These are phyloP conservation scores for Rotaria magnacalcarata DNA, from an alignment of 2,888 invertebrate species.

Conservation along the genomic window DNA sequence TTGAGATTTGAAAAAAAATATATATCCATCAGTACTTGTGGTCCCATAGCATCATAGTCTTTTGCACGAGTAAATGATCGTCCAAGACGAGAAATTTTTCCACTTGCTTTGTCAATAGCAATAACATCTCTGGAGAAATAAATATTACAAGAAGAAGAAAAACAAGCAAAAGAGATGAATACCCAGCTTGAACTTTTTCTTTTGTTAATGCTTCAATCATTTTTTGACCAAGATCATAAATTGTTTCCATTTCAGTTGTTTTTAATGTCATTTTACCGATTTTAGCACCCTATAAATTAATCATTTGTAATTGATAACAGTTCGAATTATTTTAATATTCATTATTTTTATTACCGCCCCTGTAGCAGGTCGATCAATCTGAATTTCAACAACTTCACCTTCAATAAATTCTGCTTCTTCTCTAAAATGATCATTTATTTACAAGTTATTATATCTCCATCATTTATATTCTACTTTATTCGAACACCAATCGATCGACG, in stretches of 20 bases:
- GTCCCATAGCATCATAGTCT: constrained; percentile 93
- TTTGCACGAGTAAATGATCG: constrained; percentile 89
- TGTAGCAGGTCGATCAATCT: constrained; percentile 87
- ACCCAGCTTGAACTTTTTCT: constrained; percentile 73
- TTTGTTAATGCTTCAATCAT: constrained; percentile 93
- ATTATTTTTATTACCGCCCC: constrained; percentile 64
- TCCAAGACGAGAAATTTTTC: constrained; percentile 81
- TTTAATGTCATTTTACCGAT: constrained; percentile 90
- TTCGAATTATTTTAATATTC: too few species aligned
- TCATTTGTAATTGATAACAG: too few species aligned
- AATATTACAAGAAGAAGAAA: neutral
- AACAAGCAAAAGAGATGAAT: constrained; percentile 46
- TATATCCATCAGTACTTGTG: constrained; percentile 59
- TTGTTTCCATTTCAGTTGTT: constrained; percentile 99
- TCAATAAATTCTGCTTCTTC: constrained; percentile 98
- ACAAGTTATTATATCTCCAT: neutral
- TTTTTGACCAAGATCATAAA: constrained; percentile 94
- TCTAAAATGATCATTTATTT: constrained; percentile 60
- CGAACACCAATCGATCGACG: constrained; percentile 88
- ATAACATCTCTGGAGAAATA: constrained; percentile 73
- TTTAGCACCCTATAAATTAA: constrained; percentile 66
- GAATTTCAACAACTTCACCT: constrained; percentile 95
- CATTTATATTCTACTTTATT: constrained; percentile 67
- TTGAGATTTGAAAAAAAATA: too few species aligned
- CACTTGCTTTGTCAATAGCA: constrained; percentile 95